Conservation (phyloP, 2,113 vertebrate species). For the Dasyurus viverrinus region DNA sequence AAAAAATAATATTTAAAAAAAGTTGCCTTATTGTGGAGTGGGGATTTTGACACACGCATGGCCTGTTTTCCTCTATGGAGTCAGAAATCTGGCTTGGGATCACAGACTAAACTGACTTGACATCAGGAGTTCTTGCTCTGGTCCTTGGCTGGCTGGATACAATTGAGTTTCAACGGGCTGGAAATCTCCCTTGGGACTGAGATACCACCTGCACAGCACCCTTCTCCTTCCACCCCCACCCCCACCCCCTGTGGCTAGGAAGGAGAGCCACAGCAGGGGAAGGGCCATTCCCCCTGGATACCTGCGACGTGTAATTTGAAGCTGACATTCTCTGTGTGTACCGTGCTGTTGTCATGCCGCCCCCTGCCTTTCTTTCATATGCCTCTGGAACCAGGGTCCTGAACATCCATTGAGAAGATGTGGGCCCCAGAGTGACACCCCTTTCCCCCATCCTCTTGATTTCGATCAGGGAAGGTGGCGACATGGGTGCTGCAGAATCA, state of each 20-base stretch:
- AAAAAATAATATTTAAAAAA: slow-evolving; percentile 84
- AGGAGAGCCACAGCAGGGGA: slow-evolving; percentile 6
- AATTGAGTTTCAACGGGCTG: slow-evolving; percentile 64
- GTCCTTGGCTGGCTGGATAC: slow-evolving; percentile 49
- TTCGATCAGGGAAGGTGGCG: not conserved
- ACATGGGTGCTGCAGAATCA: not conserved
- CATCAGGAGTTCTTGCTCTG: not conserved
- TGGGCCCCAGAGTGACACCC: not conserved
- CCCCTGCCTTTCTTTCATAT: not conserved
- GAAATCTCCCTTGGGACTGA: slow-evolving; percentile 60
- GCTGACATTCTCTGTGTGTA: slow-evolving; percentile 69
- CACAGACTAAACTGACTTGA: slow-evolving; percentile 43
- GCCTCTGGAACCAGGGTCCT: not conserved
- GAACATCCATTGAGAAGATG: not conserved
- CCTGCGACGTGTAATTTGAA: slow-evolving; percentile 56
- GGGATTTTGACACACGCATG: slow-evolving; percentile 74
- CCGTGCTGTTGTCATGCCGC: slow-evolving; percentile 47
- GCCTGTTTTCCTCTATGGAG: slow-evolving; percentile 76
- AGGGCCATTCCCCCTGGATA: slow-evolving; percentile 7
- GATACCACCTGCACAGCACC: slow-evolving; percentile 58
- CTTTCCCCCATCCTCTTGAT: not conserved
- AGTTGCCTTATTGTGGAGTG: slow-evolving; percentile 89
- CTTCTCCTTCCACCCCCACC: not conserved
- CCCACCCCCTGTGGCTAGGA: slow-evolving; percentile 47
- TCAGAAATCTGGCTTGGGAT: slow-evolving; percentile 33